phyloP scores from a whole-genome alignment of 2,888 invertebrate species.

The Cremastinae sp. region DNA sequence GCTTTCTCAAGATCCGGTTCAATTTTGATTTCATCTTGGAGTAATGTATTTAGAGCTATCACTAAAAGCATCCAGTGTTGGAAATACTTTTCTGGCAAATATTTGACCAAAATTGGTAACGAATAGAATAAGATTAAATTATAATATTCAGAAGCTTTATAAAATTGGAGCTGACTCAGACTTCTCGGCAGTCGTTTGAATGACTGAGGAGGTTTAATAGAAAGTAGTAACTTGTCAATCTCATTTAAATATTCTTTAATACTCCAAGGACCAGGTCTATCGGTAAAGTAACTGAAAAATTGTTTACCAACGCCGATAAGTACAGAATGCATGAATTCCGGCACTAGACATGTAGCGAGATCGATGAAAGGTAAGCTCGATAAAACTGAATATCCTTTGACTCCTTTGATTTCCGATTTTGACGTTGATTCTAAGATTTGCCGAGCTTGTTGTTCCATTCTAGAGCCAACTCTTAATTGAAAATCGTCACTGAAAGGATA shows the following conservation, averaged over 20 bases:
- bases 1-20: slow-evolving; percentile 48
- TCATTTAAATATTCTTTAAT: slow-evolving; percentile 38
- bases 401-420: slow-evolving; percentile 47
- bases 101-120: slow-evolving; percentile 49
- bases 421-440: slow-evolving; percentile 15
- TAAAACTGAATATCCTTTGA: slow-evolving; percentile 57
- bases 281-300: slow-evolving; percentile 25
- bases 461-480: slow-evolving; percentile 41
- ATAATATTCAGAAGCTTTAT: slow-evolving; percentile 63
- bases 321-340: slow-evolving; percentile 63
- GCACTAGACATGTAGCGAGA: slow-evolving; percentile 50
- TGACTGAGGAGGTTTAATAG: slow-evolving; percentile 59
- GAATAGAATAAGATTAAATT: slow-evolving; percentile 62
- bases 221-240: slow-evolving; percentile 45
- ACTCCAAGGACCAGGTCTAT: slow-evolving; percentile 52
- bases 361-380: slow-evolving; percentile 55
- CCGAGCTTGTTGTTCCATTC: slow-evolving; percentile 55
- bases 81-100: slow-evolving; percentile 56
- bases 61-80: slow-evolving; percentile 64
- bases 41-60: slow-evolving; percentile 49
- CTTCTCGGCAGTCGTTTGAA: slow-evolving; percentile 58
- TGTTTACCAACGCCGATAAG: slow-evolving; percentile 54
- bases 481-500: slow-evolving; percentile 32
- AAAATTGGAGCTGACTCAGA: slow-evolving; percentile 39
- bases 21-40: slow-evolving; percentile 48